Conservation (phyloP, 2,113 vertebrate genomes). For the Chamaea fasciata region DNA sequence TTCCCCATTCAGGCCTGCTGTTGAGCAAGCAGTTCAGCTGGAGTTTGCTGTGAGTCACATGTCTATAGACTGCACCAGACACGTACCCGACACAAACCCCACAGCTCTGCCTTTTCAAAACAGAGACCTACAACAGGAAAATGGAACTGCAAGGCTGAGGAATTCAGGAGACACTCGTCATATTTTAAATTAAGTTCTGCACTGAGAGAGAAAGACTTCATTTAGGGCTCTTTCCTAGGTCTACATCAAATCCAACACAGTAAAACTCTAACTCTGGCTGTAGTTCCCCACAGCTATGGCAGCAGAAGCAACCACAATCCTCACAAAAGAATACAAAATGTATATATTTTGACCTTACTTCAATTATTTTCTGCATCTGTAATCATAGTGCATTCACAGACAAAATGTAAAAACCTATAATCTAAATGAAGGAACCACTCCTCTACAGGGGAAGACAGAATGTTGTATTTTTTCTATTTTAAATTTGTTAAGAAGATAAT, state of each 20-base stretch:
- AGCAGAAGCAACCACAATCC: background rate
- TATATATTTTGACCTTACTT: background rate
- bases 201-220: background rate
- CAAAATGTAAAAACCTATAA: background rate
- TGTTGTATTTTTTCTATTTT: background rate
- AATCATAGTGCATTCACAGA: background rate
- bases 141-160: background rate
- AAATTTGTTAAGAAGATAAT: background rate
- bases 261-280: background rate
- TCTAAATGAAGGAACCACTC: background rate
- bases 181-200: background rate
- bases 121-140: background rate
- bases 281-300: background rate
- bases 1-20: background rate
- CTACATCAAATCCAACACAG: background rate
- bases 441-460: background rate
- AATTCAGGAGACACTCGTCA: background rate
- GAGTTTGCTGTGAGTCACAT: background rate
- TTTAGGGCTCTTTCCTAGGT: background rate
- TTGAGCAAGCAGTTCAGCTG: background rate
- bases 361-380: conserved; percentile 3
- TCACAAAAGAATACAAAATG: background rate
- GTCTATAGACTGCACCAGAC: background rate
- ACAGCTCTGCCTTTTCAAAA: background rate
- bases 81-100: background rate